Evolutionary conservation across 2,888 invertebrate species (phyloP).

Genomic region (Diploptera punctata): DNA sequence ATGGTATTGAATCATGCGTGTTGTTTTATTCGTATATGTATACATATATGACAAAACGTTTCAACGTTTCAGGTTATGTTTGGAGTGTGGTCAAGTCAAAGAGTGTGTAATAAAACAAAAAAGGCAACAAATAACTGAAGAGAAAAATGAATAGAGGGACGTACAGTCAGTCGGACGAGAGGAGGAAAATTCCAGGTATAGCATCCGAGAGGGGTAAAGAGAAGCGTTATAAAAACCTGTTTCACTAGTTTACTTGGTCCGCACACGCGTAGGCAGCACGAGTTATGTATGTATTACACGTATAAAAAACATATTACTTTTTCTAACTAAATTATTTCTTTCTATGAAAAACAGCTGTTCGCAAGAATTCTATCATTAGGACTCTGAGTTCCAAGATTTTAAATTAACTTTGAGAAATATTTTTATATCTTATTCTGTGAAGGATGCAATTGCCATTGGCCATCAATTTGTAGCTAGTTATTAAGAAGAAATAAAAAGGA

Average conservation of each 20-base stretch:
- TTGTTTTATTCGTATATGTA: too few species aligned
- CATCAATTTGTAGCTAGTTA: too few species aligned
- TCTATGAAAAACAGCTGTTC: background rate
- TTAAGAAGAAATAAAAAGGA: too few species aligned
- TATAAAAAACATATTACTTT: constrained; percentile 25
- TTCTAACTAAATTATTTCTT: background rate
- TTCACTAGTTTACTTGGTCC: constrained; percentile 26
- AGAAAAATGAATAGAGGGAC: constrained; percentile 32
- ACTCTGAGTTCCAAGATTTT: too few species aligned
- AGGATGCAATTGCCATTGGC: too few species aligned
- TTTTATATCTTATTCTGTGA: too few species aligned
- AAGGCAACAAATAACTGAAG: constrained; percentile 17
- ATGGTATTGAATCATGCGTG: background rate
- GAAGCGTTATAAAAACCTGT: constrained; percentile 35
- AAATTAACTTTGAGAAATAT: too few species aligned
- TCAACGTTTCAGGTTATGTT: constrained; percentile 27
- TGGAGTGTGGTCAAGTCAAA: constrained; percentile 24
- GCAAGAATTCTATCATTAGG: too few species aligned
- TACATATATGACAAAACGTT: constrained; percentile 14
- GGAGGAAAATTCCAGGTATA: constrained; percentile 31
- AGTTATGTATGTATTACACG: constrained; percentile 14
- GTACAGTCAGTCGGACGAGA: constrained; percentile 10
- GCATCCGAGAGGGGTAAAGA: constrained; percentile 12
- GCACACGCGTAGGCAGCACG: constrained; percentile 35
- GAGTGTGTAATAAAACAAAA: constrained; percentile 17